phyloP scores from a whole-genome alignment of 2,113 vertebrate species.

The Oenanthe melanoleuca region DNA sequence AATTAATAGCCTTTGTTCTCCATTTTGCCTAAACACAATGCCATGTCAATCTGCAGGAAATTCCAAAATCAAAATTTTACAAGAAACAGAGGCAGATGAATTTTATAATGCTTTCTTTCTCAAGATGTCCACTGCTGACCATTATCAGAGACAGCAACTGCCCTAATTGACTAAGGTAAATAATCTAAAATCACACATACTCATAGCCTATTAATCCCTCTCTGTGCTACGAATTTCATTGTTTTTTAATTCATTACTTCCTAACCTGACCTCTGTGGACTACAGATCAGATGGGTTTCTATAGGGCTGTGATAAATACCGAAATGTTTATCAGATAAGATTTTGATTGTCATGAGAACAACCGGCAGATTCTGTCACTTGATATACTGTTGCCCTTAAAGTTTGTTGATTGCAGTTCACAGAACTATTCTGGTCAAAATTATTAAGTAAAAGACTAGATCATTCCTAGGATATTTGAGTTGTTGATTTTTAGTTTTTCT shows the following conservation, averaged over 20 bases:
- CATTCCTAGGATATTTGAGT: background rate
- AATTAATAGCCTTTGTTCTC: background rate
- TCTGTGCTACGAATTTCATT: background rate
- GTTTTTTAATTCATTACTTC: background rate
- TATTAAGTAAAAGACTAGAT: background rate
- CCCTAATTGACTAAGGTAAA: background rate
- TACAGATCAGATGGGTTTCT: background rate
- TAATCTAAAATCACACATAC: background rate
- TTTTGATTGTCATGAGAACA: background rate
- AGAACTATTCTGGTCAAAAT: background rate
- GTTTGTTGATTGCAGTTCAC: background rate
- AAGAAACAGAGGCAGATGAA: background rate
- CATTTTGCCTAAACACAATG: background rate
- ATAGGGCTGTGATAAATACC: background rate
- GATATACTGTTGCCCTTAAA: background rate
- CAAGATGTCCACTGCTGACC: background rate
- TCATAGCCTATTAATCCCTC: background rate
- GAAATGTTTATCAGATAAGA: background rate
- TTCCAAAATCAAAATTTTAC: background rate
- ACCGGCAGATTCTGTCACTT: background rate
- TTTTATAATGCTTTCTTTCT: background rate
- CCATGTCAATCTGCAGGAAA: background rate
- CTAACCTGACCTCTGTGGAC: background rate
- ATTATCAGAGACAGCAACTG: background rate
- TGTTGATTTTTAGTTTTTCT: background rate